Conservation (phyloP, 2,888 invertebrate species). For the Colletes collaris region DNA sequence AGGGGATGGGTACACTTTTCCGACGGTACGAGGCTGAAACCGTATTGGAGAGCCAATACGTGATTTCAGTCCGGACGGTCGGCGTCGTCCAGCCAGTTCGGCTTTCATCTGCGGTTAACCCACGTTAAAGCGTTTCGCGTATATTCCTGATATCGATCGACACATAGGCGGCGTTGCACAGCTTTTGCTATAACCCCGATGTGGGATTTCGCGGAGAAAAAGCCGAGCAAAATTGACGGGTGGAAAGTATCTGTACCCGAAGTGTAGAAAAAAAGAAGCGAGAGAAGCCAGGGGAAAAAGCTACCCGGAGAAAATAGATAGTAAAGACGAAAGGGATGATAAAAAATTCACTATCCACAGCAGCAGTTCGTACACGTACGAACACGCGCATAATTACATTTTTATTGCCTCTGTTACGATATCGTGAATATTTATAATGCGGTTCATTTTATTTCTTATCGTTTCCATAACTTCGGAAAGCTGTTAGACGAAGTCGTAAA, state of each 20-base stretch:
- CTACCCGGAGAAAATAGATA: slow-evolving; percentile 1
- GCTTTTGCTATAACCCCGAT: slow-evolving; percentile 40
- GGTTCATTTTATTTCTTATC: too few relatives aligned
- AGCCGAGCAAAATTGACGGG: slow-evolving; percentile 3
- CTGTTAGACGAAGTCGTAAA: too few relatives aligned
- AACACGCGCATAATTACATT: too few relatives aligned
- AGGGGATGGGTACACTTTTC: slow-evolving; percentile 41
- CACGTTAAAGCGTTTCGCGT: slow-evolving; percentile 67
- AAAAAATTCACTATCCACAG: background rate
- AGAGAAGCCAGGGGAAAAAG: background rate
- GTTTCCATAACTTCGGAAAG: too few relatives aligned
- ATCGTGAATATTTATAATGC: too few relatives aligned
- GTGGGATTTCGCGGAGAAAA: slow-evolving; percentile 33
- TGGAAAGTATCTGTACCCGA: background rate
- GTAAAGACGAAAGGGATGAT: background rate
- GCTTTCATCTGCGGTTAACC: slow-evolving; percentile 69
- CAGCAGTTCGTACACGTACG: too few relatives aligned
- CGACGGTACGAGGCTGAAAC: slow-evolving; percentile 22
- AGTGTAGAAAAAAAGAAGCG: background rate
- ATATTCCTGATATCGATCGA: slow-evolving; percentile 64
- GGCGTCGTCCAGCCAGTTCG: slow-evolving; percentile 45
- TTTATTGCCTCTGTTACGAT: too few relatives aligned
- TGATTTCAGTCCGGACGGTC: slow-evolving; percentile 49
- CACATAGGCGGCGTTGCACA: slow-evolving; percentile 23
- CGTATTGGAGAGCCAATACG: slow-evolving; percentile 48